Conservation (phyloP, 1,140 invertebrate genomes). For the Wiebesia pumilae region DNA sequence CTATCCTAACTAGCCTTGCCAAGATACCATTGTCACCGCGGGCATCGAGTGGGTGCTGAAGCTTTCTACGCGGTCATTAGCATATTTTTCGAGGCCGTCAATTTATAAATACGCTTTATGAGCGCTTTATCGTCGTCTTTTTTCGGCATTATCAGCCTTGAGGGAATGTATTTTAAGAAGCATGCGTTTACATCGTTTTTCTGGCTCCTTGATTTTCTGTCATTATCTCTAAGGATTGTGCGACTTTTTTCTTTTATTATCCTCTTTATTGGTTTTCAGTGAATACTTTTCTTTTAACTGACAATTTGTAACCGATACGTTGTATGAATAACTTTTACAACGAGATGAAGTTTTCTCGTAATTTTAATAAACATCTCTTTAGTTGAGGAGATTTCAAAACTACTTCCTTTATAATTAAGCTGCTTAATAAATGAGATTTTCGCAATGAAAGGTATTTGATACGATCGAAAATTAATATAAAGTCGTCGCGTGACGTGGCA, state of each 20-base stretch:
- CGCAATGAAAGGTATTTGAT: not conserved
- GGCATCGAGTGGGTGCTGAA: not conserved
- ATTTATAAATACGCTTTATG: constrained; percentile 47
- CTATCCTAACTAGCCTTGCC: constrained; percentile 46
- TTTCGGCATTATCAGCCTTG: constrained; percentile 35
- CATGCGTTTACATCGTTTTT: not conserved
- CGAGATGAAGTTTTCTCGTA: not conserved
- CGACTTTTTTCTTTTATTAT: not conserved
- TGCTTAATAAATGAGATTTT: not conserved
- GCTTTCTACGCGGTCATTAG: constrained; percentile 46
- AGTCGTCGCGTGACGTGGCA: not conserved
- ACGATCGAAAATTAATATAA: not conserved
- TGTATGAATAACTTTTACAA: not conserved
- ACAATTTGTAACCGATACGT: not conserved
- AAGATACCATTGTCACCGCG: constrained; percentile 8
- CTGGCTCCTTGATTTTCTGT: not conserved
- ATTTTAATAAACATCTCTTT: not conserved
- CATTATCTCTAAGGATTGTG: not conserved
- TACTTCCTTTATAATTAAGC: not conserved
- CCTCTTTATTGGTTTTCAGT: not conserved
- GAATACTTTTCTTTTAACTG: not conserved
- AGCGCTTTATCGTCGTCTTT: constrained; percentile 18
- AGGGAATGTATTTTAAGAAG: constrained; percentile 22
- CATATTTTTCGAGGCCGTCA: constrained; percentile 48
- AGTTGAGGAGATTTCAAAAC: not conserved